These are phyloP conservation scores for Cryptotermes secundus DNA, from an alignment of 1,140 invertebrate genomes.

Conservation along the genomic window DNA sequence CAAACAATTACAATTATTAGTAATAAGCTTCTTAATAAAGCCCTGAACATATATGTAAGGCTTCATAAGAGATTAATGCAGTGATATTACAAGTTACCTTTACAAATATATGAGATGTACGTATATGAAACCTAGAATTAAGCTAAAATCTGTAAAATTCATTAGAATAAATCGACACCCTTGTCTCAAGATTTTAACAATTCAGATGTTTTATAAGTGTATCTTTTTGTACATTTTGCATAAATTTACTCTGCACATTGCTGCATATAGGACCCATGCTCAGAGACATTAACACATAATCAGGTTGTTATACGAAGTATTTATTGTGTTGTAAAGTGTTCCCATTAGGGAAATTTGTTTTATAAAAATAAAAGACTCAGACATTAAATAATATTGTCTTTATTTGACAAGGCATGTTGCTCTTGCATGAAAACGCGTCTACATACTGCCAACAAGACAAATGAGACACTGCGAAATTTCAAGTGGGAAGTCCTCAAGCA, in stretches of 20 bases:
- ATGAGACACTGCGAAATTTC: too few species aligned
- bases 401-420: too few species aligned
- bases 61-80: background rate
- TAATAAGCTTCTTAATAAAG: too few species aligned
- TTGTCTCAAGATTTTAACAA: background rate
- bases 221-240: background rate
- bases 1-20: too few species aligned
- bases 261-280: background rate
- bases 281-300: background rate
- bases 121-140: background rate
- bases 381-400: background rate
- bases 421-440: too few species aligned
- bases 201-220: background rate
- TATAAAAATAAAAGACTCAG: background rate
- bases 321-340: slow-evolving; percentile 1
- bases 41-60: background rate
- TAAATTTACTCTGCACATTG: background rate
- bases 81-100: background rate
- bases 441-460: too few species aligned
- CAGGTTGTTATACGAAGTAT: background rate
- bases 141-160: background rate
- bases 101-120: too few species aligned
- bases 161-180: background rate
- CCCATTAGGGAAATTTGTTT: background rate
- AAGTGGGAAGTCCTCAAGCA: too few species aligned